phyloP scores from a whole-genome alignment of 2,113 vertebrate genomes.

The Trogon surrucura region DNA sequence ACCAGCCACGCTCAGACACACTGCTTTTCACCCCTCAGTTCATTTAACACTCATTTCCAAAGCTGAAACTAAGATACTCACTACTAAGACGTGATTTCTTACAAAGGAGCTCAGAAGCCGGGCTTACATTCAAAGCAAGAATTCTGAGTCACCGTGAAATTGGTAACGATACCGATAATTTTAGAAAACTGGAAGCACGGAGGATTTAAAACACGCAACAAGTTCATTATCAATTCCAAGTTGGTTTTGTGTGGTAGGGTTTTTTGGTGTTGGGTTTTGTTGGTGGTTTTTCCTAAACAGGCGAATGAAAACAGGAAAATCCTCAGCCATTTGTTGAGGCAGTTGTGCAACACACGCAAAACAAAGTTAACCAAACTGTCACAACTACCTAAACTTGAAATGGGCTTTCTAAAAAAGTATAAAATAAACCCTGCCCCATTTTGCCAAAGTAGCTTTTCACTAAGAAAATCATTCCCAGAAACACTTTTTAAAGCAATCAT shows the following conservation, averaged over 20 bases:
- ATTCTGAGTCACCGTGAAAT: conserved; percentile 12
- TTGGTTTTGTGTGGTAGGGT: no score
- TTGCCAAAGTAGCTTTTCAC: neutral
- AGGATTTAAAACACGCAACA: neutral
- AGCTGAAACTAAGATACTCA: neutral
- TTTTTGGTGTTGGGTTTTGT: no score
- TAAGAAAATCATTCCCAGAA: neutral
- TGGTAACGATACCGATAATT: neutral
- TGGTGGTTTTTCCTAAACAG: neutral
- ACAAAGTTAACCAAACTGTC: neutral
- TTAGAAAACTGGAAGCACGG: conserved; percentile 8
- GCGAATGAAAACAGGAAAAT: neutral
- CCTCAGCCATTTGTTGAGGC: neutral
- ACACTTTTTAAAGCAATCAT: neutral
- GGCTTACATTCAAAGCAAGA: conserved; percentile 27
- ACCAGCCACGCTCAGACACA: neutral
- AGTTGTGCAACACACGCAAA: neutral
- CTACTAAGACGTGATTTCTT: neutral
- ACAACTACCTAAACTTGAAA: neutral
- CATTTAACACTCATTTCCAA: neutral
- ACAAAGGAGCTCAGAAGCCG: neutral
- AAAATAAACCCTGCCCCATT: neutral
- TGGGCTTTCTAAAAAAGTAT: neutral
- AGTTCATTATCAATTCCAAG: neutral
- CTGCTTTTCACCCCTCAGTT: neutral